Conservation (phyloP, 2,113 vertebrate genomes). For the Petroica traversi region DNA sequence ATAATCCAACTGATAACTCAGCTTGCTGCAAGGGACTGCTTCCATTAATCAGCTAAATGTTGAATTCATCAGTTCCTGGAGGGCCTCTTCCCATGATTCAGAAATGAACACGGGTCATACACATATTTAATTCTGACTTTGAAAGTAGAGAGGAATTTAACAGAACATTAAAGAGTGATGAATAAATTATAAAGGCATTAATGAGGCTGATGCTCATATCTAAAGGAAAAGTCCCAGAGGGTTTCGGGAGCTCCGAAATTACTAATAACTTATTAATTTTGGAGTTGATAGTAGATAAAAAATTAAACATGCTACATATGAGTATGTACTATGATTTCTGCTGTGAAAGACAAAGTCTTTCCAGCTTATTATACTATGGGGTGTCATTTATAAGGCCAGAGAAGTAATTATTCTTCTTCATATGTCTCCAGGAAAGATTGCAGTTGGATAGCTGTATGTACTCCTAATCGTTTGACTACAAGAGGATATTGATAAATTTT, state of each 20-base stretch:
- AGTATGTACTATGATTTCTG: background rate
- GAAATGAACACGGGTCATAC: conserved; percentile 11
- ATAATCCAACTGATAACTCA: background rate
- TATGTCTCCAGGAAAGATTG: background rate
- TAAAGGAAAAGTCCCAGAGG: conserved; percentile 38
- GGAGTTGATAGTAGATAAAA: conserved; percentile 39
- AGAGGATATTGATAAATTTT: background rate
- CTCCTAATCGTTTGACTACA: background rate
- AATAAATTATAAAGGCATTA: conserved; percentile 56
- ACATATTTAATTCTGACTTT: conserved; percentile 28
- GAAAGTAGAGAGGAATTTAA: conserved; percentile 29
- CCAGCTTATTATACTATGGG: background rate
- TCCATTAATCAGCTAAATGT: background rate
- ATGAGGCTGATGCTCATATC: conserved; percentile 9
- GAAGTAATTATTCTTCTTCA: background rate
- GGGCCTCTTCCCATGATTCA: background rate
- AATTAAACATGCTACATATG: conserved; percentile 24
- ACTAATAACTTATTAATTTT: conserved; percentile 56
- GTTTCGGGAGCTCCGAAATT: background rate
- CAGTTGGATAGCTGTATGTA: background rate
- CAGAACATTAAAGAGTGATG: conserved; percentile 47
- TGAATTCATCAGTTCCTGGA: background rate
- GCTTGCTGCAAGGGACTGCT: background rate
- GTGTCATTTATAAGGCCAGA: background rate
- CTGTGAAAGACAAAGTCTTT: background rate